Conservation (phyloP, 2,797 vertebrate species). For the Anas capensis region DNA sequence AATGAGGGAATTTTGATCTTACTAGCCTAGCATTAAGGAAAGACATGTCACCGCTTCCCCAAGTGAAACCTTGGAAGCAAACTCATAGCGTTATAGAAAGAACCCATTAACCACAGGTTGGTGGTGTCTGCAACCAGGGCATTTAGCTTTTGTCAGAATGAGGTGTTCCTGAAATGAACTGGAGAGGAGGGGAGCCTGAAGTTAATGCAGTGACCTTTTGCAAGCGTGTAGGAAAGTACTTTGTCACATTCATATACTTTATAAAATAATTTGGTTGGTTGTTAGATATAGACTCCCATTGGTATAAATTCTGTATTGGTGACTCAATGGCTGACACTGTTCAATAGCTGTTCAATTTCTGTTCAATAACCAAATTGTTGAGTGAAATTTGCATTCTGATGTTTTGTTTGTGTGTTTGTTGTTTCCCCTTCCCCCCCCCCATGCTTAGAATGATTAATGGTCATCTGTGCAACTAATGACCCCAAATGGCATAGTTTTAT, state of each 20-base stretch:
- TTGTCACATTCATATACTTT: not conserved
- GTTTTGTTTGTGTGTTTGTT: not conserved
- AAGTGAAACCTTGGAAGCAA: not conserved
- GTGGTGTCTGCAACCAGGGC: too few relatives aligned
- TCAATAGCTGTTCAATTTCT: not conserved
- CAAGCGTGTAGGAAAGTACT: not conserved
- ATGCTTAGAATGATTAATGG: not conserved
- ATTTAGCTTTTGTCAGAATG: not conserved
- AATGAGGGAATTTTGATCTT: not conserved
- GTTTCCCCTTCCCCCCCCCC: not conserved
- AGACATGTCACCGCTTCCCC: not conserved
- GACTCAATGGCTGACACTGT: not conserved
- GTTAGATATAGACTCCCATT: not conserved
- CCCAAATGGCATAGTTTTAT: not conserved
- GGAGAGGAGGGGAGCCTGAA: not conserved
- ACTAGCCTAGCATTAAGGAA: not conserved
- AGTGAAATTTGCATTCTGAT: not conserved
- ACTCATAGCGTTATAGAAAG: not conserved
- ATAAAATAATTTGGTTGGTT: not conserved
- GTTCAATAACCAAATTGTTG: not conserved
- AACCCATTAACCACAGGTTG: not conserved
- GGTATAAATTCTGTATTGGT: not conserved
- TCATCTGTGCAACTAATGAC: not conserved
- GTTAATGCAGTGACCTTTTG: not conserved
- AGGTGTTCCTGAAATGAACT: not conserved